Percentiles rank a stretch among this genome's conserved stretches.
Evolutionary conservation across 2,888 invertebrate genomes (phyloP).

Genomic region (Dicycla oo): DNA sequence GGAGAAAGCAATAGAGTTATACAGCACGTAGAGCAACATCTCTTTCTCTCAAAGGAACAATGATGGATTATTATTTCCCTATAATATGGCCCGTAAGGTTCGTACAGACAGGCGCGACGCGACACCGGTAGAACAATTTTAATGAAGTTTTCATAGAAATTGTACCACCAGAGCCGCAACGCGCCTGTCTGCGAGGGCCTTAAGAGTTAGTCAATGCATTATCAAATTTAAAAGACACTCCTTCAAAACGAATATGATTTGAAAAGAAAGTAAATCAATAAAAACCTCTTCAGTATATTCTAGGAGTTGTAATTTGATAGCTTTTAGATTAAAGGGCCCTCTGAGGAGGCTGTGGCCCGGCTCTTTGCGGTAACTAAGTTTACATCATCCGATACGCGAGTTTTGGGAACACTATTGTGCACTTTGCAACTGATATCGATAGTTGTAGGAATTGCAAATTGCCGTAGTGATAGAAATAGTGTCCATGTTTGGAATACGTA

Average conservation of each 20-base stretch:
- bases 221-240: not conserved
- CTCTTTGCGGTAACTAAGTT: conserved; percentile 65
- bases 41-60: not conserved
- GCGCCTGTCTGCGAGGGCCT: too few species aligned
- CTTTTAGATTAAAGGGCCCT: conserved; percentile 73
- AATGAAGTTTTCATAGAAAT: too few species aligned
- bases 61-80: not conserved
- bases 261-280: conserved; percentile 55
- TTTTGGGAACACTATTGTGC: conserved; percentile 16
- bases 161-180: too few species aligned
- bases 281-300: conserved; percentile 60
- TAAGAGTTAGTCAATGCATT: not conserved
- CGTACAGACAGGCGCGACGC: too few species aligned
- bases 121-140: too few species aligned
- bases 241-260: conserved; percentile 48
- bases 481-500: not conserved
- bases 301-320: conserved; percentile 69
- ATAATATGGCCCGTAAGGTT: not conserved
- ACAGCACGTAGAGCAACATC: not conserved
- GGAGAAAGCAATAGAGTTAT: not conserved
- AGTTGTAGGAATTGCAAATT: conserved; percentile 10
- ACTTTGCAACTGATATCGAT: conserved; percentile 48
- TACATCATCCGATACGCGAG: conserved; percentile 57
- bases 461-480: not conserved
- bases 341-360: conserved; percentile 23